Base-by-base conservation (phyloP, 2,888 invertebrate genomes). In the Plusia festucae region DNA sequence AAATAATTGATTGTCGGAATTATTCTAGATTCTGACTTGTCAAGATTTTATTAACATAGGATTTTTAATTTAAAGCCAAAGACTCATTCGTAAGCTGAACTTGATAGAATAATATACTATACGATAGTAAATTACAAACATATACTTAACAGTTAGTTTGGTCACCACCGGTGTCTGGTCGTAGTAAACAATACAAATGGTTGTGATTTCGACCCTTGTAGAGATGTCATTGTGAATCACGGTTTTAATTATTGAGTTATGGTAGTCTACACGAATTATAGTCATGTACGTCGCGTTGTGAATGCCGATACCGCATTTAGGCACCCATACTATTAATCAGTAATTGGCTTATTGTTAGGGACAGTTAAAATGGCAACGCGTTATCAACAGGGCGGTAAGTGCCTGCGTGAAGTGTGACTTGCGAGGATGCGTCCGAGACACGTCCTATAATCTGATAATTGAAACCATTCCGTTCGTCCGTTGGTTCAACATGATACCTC, bases 301-400 rank as follows among this genome's bases (percentile, higher is more conserved):
- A 32, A 69, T 44, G 49, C 32, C 46, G 44, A 24, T 18, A 16
- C n/a, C 9, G 57, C 44, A 44, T 58, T 65, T 27, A 51, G 52
- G 53, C 32, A 32, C 54, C 16, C 30, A 27, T 53, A 59, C 44
- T 61, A 58, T 32, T 65, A 59, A 60, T 78, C 34, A 56, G 24
- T 77, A 77, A 75, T 60, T 46, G 54, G 24, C 24, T 51, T 65
- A 76, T 78, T 76, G 75, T 76, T 60, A 34, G 9, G 18, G 30
- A 30, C 40, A 60, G 30, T 78, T 68, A 58, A 65, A 68, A 72
- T 65, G 46, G 76, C 53, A 53, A 34, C 68, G 63, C 78, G 73
- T 65, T 68, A 62, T 65, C 64, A 63, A 18, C 34, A 20, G 55
- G 46, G 30, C 44, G 53, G 11, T 53, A 22, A 52, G 40, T 52